phyloP scores from a whole-genome alignment of 2,797 vertebrate species.

The Channallabes apus region DNA sequence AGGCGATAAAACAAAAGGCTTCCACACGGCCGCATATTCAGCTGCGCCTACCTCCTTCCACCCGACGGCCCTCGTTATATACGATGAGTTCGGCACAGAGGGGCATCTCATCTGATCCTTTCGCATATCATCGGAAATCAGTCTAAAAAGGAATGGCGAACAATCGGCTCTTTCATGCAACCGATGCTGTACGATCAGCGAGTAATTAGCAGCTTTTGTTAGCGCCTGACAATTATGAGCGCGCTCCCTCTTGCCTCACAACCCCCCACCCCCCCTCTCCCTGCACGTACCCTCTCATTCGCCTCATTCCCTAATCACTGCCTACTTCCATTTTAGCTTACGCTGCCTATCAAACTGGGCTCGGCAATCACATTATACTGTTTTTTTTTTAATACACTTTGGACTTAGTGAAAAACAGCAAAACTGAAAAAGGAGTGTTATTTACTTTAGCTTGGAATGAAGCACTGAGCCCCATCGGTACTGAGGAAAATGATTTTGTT shows the following conservation, averaged over 20 bases:
- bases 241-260: slow-evolving; percentile 10
- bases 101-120: slow-evolving; percentile 39
- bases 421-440: not conserved
- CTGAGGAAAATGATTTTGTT: not conserved
- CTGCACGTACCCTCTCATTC: slow-evolving; percentile 30
- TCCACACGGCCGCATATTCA: slow-evolving; percentile 35
- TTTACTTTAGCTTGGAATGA: slow-evolving; percentile 10
- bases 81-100: slow-evolving; percentile 1
- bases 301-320: slow-evolving; percentile 43
- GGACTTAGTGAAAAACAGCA: slow-evolving; percentile 16
- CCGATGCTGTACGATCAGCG: slow-evolving; percentile 35
- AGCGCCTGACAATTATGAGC: slow-evolving; percentile 39
- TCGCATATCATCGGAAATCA: slow-evolving; percentile 38
- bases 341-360: slow-evolving; percentile 29
- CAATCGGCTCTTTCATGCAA: slow-evolving; percentile 48
- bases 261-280: not conserved
- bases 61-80: slow-evolving; percentile 12
- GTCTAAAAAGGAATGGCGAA: slow-evolving; percentile 36
- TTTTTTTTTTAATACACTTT: slow-evolving; percentile 27
- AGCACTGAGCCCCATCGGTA: not conserved
- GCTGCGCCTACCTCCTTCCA: slow-evolving; percentile 13
- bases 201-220: slow-evolving; percentile 60
- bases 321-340: slow-evolving; percentile 30
- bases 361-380: slow-evolving; percentile 25
- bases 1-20: slow-evolving; percentile 51